Base-by-base conservation (phyloP, 2,113 vertebrate genomes). In the Serilophus lunatus region DNA sequence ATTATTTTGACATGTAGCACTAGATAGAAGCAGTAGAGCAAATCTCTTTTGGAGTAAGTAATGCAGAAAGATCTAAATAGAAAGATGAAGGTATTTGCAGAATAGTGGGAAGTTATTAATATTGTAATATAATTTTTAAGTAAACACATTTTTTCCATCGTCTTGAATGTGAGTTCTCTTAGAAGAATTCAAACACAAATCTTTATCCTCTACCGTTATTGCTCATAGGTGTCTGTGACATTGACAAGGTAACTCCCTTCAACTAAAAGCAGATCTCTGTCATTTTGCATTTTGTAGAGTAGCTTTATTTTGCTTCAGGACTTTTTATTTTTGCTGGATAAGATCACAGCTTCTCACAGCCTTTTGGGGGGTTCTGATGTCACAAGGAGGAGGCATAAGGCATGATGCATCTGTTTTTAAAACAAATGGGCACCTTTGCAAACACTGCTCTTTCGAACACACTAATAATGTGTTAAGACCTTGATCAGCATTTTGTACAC, bases 31-130 rank as follows among this genome's bases (percentile, higher is more conserved):
- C 75, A 92, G 64, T 31, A 85, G 60, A 97, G 79, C 64, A 95
- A 94, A 96, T 88, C 82, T 94, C 71, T 88, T 85, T 70, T 80
- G 56, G 94, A 96, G 93, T 59, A 93, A 56, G 35, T 78, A 94
- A 45, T 51, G 79, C 66, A 88, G 60, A 86, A 86, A 84, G 35
- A 93, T 74, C 82, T 89, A 68, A 78, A 82, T 49, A 81, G 72
- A 94, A 83, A 83, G 86, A 94, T 86, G 59, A 93, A 86, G 77
- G 66, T 90, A 92, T 64, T 38, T 92, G 79, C 50, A 93, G 85
- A 94, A 80, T 56, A 86, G 35, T 40, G 85, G 54, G 38, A 93
- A 84, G 60, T 69, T 91, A 89, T 93, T 85, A 95, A 92, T 94
- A 92, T 61, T 92, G 78, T 76, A 95, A 69, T 86, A 53, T 49